Evolutionary conservation across 2,113 vertebrate species (phyloP).

Genomic region (Odocoileus virginianus): DNA sequence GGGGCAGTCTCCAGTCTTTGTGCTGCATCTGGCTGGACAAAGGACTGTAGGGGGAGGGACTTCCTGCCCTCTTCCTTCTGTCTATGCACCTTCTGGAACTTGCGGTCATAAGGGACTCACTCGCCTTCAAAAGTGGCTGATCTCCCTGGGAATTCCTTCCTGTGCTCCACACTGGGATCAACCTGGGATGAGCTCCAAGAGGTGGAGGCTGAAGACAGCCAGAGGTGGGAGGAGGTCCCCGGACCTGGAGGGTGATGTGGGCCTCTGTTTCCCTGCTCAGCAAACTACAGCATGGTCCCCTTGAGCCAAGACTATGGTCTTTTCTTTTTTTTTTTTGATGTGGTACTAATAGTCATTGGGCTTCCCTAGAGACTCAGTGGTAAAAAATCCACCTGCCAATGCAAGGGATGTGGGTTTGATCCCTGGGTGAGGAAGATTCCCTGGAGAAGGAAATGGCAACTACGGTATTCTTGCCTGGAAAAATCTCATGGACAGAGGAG

Average conservation of each 20-base stretch:
- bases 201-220: neutral
- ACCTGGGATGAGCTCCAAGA: neutral
- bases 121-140: neutral
- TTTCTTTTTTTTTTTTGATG: neutral
- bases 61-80: neutral
- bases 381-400: neutral
- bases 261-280: neutral
- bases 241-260: neutral
- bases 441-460: neutral
- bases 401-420: neutral
- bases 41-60: fast-evolving
- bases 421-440: neutral
- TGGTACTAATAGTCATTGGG: neutral
- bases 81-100: neutral
- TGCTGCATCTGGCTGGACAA: neutral
- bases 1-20: neutral
- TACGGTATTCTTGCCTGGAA: neutral
- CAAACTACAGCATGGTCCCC: too few species aligned
- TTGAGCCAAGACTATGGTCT: neutral
- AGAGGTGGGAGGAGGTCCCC: neutral
- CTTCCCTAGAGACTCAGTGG: neutral
- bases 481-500: neutral
- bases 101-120: neutral
- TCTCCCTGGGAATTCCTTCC: neutral
- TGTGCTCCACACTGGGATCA: neutral